Conservation (phyloP, 2,113 vertebrate species). For the Oryctolagus cuniculus region mOryCun1.1 NC_091445.1:54440501-54441000, state of each 20-base stretch:
- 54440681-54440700: not conserved
- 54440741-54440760: not conserved
- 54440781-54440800: not conserved
- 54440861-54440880: not conserved
- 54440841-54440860: not conserved
- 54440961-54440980: not conserved
- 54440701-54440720: not conserved
- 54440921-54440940: not conserved
- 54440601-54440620: not conserved
- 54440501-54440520: not conserved
- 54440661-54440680: not conserved
- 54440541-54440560: not conserved
- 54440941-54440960: not conserved
- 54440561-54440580: not conserved
- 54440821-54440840: not conserved
- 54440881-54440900: not conserved
- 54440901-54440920: not conserved
- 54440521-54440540: not conserved
- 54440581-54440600: not conserved
- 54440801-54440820: not conserved
- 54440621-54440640: not conserved
- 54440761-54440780: constrained; percentile 13
- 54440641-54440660: not conserved
- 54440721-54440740: not conserved
- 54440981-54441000: not conserved